These are phyloP conservation scores for Leucopsar rothschildi DNA, from an alignment of 2,113 vertebrate species.

Conservation along the genomic window DNA sequence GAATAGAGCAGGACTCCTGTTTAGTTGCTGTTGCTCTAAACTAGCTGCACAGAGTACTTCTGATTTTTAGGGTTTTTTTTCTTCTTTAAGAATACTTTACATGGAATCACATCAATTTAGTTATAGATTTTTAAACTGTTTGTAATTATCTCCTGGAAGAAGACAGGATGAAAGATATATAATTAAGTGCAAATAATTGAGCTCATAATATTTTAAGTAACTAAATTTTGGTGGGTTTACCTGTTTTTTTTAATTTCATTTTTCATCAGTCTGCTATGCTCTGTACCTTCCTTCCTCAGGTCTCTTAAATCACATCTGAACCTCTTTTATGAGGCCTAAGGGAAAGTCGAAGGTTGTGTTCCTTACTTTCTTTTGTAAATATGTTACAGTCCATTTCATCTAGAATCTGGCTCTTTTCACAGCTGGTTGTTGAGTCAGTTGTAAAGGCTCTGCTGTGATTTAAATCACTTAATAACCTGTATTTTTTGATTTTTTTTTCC, in stretches of 20 bases:
- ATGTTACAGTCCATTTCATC: conserved; percentile 35
- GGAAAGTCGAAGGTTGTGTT: conserved; percentile 50
- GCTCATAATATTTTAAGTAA: not conserved
- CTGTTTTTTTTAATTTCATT: not conserved
- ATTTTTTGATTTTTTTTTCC: not conserved
- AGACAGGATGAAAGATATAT: not conserved
- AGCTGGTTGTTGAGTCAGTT: conserved; percentile 22
- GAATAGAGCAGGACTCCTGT: not conserved
- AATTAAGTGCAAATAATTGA: not conserved
- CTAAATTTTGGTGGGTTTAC: not conserved
- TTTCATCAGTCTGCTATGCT: not conserved
- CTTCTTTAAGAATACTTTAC: not conserved
- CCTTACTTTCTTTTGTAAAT: conserved; percentile 61
- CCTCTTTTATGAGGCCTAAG: conserved; percentile 45
- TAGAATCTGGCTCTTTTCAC: conserved; percentile 31
- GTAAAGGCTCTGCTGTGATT: conserved; percentile 25
- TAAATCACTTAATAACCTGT: conserved; percentile 54
- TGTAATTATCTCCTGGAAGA: not conserved
- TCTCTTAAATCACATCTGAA: conserved; percentile 52
- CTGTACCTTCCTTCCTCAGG: not conserved
- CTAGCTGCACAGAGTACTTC: not conserved
- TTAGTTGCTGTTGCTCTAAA: not conserved
- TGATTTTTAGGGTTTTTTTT: not conserved
- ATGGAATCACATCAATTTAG: not conserved
- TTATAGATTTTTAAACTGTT: not conserved